These are phyloP conservation scores for Megalonaias nervosa DNA, from an alignment of 1,140 invertebrate species.

Conservation along the genomic window DNA sequence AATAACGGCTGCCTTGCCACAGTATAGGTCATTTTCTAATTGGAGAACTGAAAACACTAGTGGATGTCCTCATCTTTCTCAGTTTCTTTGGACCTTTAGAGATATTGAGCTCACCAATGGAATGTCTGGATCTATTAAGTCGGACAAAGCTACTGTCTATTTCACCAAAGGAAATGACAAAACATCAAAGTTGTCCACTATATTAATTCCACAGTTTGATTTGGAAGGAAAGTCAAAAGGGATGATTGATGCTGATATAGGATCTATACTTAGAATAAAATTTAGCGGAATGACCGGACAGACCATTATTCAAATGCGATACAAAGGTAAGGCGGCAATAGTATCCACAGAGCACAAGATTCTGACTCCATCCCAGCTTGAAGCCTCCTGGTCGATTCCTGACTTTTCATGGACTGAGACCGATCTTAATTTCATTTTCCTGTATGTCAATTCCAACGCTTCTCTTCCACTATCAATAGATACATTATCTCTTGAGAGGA, in stretches of 20 bases:
- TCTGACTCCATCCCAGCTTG: constrained; percentile 5
- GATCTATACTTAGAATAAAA: constrained; percentile 34
- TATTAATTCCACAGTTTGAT: constrained; percentile 28
- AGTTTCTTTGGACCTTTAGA: constrained; percentile 32
- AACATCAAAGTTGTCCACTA: constrained; percentile 6
- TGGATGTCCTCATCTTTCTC: constrained; percentile 35
- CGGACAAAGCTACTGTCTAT: constrained; percentile 16
- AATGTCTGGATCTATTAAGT: neutral
- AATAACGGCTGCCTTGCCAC: constrained; percentile 37
- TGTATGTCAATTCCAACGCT: constrained; percentile 24
- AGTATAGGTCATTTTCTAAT: constrained; percentile 39
- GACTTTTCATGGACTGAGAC: constrained; percentile 40
- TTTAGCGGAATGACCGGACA: constrained; percentile 17
- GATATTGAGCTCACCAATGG: neutral
- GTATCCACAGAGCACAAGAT: constrained; percentile 13
- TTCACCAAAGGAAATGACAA: constrained; percentile 7
- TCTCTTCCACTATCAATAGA: constrained; percentile 26
- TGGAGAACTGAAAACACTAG: constrained; percentile 23
- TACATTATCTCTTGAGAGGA: constrained; percentile 28
- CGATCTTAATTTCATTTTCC: constrained; percentile 35
- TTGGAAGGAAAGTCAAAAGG: constrained; percentile 39
- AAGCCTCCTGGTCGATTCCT: constrained; percentile 30
- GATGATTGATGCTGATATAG: constrained; percentile 43
- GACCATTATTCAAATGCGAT: constrained; percentile 14
- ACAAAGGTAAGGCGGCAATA: constrained; percentile 27